These are phyloP conservation scores for Theristicus caerulescens DNA, from an alignment of 2,113 vertebrate genomes.

Conservation along the genomic window DNA sequence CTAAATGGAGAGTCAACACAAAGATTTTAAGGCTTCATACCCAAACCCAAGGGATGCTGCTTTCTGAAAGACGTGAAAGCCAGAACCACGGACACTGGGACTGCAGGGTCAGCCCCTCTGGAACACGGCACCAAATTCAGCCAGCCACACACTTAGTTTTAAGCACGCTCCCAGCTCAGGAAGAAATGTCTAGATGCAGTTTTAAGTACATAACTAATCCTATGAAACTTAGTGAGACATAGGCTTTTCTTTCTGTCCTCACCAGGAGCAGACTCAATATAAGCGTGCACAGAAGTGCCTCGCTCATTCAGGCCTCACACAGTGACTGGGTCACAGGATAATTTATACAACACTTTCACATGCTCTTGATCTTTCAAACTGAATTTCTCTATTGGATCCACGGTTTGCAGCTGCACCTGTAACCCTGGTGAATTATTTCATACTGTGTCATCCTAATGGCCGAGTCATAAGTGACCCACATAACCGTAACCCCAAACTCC, in stretches of 20 bases:
- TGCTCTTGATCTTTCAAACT: not conserved
- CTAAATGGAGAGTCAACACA: not conserved
- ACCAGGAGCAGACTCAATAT: not conserved
- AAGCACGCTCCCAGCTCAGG: not conserved
- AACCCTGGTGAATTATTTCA: not conserved
- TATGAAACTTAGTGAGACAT: not conserved
- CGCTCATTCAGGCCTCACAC: not conserved
- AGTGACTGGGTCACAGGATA: not conserved
- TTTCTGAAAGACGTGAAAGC: not conserved
- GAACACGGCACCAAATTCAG: not conserved
- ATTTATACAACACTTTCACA: not conserved
- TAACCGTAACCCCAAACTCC: not conserved
- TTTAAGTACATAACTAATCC: not conserved
- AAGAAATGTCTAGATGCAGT: not conserved
- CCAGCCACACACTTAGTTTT: not conserved
- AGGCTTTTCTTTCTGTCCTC: not conserved
- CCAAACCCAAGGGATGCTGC: not conserved
- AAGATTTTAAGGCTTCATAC: not conserved
- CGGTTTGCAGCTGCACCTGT: not conserved
- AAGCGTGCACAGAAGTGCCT: accelerated
- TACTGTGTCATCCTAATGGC: not conserved
- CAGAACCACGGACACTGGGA: accelerated
- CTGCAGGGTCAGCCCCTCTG: not conserved
- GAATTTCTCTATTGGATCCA: not conserved
- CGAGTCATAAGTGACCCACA: accelerated